Base-by-base conservation (phyloP, 2,888 invertebrate species). In the Agriopis marginaria region DNA sequence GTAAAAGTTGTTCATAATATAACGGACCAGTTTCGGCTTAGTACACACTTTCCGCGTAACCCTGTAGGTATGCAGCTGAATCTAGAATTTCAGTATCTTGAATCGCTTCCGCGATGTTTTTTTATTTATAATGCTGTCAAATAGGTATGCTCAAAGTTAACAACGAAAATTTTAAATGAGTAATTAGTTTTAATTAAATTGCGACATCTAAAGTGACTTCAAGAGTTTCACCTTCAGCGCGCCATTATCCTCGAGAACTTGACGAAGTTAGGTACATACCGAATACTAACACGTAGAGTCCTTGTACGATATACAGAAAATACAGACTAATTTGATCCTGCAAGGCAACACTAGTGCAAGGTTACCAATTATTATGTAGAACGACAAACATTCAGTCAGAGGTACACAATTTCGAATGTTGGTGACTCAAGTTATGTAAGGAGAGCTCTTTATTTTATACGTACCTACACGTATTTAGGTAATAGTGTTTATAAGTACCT, bases 241-340 rank as follows among this genome's bases (percentile, higher is more conserved):
- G 12, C 17, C 14, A 40, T 32, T 12, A 45, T 44, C 45, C 58
- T 56, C 42, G 42, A 23, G 11, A 44, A 12, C 58, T 42, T 42
- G 9, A 42, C 8, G 40, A 40, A 40, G 42, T 9, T 7, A 12
- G 58, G 2, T 17, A 44, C 5, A n/a, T 32, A 23, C 4, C 47
- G 32, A 32, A 32, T 32, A 32, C 32, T 32, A 32, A 32, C 3
- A 49, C 32, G 59, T 40, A 40, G 49, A 60, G 61, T 51, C 61
- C 61, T 61, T 61, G 61, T 51, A 17, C 14, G 17, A 42, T 40
- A 40, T 61, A 51, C 61, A 11, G 7, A 50, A 54, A 60, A 76
- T 12, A 42, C 39, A 40, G 9, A 42, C 61, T 40, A 50, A 51
- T 61, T 51, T 40, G 61, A 61, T 50, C 60, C 60, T 14, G 42